Percentiles rank a stretch among this genome's conserved stretches.
These are phyloP conservation scores for Pitangus sulphuratus DNA, from an alignment of 2,797 vertebrate species.

Conservation along the genomic window DNA sequence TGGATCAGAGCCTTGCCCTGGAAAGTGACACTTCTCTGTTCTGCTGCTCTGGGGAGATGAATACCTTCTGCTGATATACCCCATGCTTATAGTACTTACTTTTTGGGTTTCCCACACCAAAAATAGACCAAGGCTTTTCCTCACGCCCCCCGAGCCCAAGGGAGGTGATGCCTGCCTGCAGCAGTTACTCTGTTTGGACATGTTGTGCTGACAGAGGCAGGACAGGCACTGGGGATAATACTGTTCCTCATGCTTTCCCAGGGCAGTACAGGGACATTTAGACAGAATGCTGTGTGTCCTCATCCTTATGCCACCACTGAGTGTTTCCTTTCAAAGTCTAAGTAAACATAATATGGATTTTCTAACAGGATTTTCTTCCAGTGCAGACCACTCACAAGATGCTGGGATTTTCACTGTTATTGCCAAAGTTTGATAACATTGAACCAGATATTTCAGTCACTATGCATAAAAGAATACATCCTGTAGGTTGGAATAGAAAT, in stretches of 20 bases:
- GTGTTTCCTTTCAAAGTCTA: neutral
- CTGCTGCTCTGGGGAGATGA: accelerated
- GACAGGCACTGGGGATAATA: neutral
- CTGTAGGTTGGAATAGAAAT: neutral
- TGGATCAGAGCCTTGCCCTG: neutral
- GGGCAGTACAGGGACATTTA: neutral
- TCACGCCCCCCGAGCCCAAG: neutral
- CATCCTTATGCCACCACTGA: neutral
- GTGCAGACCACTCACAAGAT: neutral
- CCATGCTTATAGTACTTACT: neutral
- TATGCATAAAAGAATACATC: neutral
- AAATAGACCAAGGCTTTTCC: neutral
- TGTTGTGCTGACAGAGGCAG: accelerated
- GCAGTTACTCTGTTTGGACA: neutral
- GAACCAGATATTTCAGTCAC: neutral
- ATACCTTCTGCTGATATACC: neutral
- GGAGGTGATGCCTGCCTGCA: accelerated
- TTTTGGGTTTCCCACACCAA: neutral
- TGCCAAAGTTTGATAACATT: neutral
- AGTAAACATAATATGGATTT: neutral
- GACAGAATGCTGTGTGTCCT: neutral
- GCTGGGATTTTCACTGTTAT: neutral
- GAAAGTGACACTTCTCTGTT: accelerated
- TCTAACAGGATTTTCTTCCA: neutral
- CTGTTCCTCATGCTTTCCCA: neutral